Percentiles rank a stretch among this genome's conserved stretches.
These are phyloP conservation scores for Fregetta grallaria DNA, from an alignment of 2,113 vertebrate species.

Conservation along the genomic window DNA sequence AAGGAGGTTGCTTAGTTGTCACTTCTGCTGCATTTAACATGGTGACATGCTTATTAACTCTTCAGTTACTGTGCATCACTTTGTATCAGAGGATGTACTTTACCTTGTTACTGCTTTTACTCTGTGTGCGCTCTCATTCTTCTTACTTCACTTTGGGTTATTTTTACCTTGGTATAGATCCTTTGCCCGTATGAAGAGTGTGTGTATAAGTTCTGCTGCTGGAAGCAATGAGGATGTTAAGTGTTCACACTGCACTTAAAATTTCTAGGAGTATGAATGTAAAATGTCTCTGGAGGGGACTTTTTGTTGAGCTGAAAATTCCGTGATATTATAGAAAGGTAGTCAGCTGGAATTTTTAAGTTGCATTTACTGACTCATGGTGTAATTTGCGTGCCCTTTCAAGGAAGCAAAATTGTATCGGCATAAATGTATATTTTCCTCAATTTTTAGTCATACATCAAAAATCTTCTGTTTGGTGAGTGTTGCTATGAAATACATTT, in stretches of 20 bases:
- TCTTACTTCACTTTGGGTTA: neutral
- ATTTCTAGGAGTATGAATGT: neutral
- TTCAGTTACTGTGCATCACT: neutral
- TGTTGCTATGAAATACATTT: neutral
- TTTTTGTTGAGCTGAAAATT: conserved; percentile 8
- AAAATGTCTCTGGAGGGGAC: neutral
- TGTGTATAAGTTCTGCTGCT: neutral
- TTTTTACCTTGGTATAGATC: neutral
- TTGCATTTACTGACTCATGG: neutral
- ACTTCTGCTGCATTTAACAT: neutral
- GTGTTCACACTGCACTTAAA: neutral
- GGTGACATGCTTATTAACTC: neutral
- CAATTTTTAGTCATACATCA: neutral
- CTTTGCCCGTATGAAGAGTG: neutral
- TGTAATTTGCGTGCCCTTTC: neutral
- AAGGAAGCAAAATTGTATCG: neutral
- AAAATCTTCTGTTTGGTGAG: neutral
- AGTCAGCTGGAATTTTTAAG: conserved; percentile 28
- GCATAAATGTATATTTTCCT: neutral
- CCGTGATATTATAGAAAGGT: neutral
- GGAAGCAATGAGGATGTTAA: neutral
- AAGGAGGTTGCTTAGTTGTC: neutral
- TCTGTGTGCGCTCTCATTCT: neutral
- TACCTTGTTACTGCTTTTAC: neutral
- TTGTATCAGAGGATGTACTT: neutral